Base-by-base conservation (phyloP, 2,888 invertebrate species). In the Hirtodrosophila cameraria region DNA sequence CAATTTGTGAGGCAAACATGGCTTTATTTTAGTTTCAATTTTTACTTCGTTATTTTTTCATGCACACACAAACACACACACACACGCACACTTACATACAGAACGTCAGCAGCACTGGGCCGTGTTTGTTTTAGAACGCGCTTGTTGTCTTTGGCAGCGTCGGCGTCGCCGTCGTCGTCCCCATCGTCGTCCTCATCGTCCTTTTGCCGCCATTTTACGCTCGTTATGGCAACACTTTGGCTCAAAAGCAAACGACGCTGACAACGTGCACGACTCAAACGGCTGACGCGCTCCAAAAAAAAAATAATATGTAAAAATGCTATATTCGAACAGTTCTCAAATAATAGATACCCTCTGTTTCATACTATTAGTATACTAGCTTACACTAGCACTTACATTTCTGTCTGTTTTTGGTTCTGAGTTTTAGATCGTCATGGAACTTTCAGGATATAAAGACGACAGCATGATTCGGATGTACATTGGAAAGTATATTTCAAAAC, bases 1-100 rank as follows among this genome's bases (percentile, higher is more conserved):
- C 82, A 82, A 86, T 83, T 86, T 87, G 82, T 61, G 71, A 67
- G 62, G 83, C 76, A 83, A 86, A 85, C 82, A 83, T 86, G 79
- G 85, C 85, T 85, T 86, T 85, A 78, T 82, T 83, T 83, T 83
- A 86, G 87, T 83, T 83, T 86, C 73, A 86, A 83, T 83, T 83
- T 85, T 86, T 71, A 82, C 87, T 83, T 83, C 83, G 83, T 86
- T 83, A 83, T 86, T 83, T 86, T 86, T 71, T 65, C 55, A 60
- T 55, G 38, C 31, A 49, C 25, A 48, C 38, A 41, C 25, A 45
- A 16, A 25, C 27, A 30, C 25, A 48, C 8, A 50, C n/a, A 54
- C 45, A 55, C 42, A 52, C 23, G 25, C 16, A 45, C 28, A 36
- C 36, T 46, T n/a, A 28, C 13, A 20, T 13, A 9, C 6, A 30